Conservation (phyloP, 2,888 invertebrate species). For the Patella ulyssiponensis region DNA sequence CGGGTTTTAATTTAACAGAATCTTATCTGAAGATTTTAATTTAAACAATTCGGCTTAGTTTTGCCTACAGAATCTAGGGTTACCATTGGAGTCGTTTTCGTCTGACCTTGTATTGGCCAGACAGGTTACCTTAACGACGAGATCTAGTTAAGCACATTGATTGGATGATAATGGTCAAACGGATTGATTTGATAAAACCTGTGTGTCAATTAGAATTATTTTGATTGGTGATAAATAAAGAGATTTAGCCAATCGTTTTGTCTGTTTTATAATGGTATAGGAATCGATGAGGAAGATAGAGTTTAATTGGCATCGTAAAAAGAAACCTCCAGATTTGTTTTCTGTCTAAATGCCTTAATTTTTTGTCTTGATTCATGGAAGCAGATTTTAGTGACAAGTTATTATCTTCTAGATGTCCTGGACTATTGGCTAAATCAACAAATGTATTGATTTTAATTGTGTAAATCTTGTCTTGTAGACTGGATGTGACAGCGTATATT, state of each 20-base stretch:
- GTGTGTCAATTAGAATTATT: conserved; percentile 4
- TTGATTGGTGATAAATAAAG: conserved; percentile 4
- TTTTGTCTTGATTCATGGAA: background rate
- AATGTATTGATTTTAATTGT: background rate
- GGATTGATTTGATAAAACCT: background rate
- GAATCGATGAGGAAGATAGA: background rate
- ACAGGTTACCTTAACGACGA: background rate
- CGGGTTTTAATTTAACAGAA: too few species aligned
- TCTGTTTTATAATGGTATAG: conserved; percentile 3
- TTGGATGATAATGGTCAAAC: background rate
- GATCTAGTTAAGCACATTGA: background rate
- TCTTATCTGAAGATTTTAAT: background rate
- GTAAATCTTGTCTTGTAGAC: background rate
- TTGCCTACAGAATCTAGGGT: background rate
- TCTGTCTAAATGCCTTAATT: background rate
- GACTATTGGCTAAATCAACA: conserved; percentile 9
- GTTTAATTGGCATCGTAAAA: conserved; percentile 2
- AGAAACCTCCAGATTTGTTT: background rate
- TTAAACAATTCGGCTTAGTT: background rate
- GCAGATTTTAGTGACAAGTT: background rate
- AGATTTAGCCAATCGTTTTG: background rate
- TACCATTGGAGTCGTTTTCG: background rate
- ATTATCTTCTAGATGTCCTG: background rate
- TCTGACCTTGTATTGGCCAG: background rate
- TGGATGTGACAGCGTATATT: conserved; percentile 3